phyloP scores from a whole-genome alignment of 2,113 vertebrate species.

The Hippocampus zosterae region DNA sequence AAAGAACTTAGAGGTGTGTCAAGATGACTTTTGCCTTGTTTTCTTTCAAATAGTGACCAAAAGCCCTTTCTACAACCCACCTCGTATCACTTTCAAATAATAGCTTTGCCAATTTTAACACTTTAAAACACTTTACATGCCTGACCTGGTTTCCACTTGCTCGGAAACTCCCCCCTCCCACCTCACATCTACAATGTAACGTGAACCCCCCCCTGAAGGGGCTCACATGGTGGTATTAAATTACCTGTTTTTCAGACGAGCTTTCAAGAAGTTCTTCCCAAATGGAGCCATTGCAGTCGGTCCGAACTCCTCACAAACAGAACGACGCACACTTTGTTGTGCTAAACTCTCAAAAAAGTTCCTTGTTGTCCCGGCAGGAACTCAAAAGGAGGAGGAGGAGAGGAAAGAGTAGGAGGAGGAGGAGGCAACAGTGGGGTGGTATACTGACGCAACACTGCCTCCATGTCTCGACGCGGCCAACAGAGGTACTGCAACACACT shows the following conservation, averaged over 20 bases:
- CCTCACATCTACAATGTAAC: not conserved
- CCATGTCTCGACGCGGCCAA: constrained; percentile 32
- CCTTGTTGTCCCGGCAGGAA: constrained; percentile 37
- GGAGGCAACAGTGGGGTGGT: no score
- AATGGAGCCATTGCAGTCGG: constrained; percentile 84
- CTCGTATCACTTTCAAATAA: not conserved
- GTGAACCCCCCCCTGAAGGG: constrained; percentile 1
- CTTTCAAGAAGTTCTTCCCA: constrained; percentile 86
- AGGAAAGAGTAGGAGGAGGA: not conserved
- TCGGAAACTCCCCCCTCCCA: not conserved
- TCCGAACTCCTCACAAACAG: constrained; percentile 30
- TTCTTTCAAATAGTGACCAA: not conserved
- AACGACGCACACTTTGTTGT: constrained; percentile 5
- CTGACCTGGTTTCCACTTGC: not conserved
- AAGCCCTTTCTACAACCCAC: not conserved
- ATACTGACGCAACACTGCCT: constrained; percentile 48
- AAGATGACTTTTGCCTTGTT: not conserved
- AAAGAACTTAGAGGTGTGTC: not conserved
- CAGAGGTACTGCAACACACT: not conserved
- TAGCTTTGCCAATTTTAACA: not conserved
- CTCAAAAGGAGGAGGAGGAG: constrained; percentile 11
- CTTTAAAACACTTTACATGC: not conserved
- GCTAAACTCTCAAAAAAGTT: constrained; percentile 32
- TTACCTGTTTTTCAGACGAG: constrained; percentile 88
- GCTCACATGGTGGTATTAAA: constrained; percentile 3